Percentiles rank a stretch among this genome's conserved stretches.
These are phyloP conservation scores for Eupithecia subumbrata DNA, from an alignment of 2,888 invertebrate genomes.

Conservation along the genomic window DNA sequence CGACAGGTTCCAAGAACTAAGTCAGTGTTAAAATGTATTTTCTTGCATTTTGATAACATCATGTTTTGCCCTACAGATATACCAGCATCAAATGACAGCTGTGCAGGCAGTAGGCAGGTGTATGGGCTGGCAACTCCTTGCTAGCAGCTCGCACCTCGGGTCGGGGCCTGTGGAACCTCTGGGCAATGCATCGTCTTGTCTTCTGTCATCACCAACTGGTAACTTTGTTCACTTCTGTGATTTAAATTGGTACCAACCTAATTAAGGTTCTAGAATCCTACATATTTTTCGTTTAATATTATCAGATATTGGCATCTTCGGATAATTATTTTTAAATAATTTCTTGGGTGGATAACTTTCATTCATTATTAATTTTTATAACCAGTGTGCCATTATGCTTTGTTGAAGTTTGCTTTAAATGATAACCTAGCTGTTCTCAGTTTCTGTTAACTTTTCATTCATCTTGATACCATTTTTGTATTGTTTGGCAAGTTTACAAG, in stretches of 20 bases:
- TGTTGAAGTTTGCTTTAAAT: too few species aligned
- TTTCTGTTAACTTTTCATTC: neutral
- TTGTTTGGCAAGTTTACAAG: neutral
- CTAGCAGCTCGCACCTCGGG: conserved; percentile 94
- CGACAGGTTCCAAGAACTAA: neutral
- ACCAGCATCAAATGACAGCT: conserved; percentile 97
- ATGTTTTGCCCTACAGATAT: conserved; percentile 85
- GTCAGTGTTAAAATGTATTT: neutral
- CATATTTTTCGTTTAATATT: neutral
- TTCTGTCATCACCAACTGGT: conserved; percentile 95
- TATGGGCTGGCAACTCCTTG: conserved; percentile 97
- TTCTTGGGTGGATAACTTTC: neutral
- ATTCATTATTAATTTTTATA: neutral
- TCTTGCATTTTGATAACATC: conserved; percentile 4
- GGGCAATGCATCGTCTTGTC: conserved; percentile 96
- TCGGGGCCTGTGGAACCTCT: conserved; percentile 95
- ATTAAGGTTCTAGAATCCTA: neutral
- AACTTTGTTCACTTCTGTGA: conserved; percentile 48
- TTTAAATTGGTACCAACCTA: neutral
- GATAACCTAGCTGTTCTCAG: too few species aligned
- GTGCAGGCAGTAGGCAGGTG: conserved; percentile 95
- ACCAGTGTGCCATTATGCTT: too few species aligned
- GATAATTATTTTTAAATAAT: too few species aligned
- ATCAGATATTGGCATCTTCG: neutral
- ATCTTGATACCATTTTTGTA: neutral